These are phyloP conservation scores for Drosophila subquinaria DNA, from an alignment of 2,888 invertebrate species.

Conservation along the genomic window DNA sequence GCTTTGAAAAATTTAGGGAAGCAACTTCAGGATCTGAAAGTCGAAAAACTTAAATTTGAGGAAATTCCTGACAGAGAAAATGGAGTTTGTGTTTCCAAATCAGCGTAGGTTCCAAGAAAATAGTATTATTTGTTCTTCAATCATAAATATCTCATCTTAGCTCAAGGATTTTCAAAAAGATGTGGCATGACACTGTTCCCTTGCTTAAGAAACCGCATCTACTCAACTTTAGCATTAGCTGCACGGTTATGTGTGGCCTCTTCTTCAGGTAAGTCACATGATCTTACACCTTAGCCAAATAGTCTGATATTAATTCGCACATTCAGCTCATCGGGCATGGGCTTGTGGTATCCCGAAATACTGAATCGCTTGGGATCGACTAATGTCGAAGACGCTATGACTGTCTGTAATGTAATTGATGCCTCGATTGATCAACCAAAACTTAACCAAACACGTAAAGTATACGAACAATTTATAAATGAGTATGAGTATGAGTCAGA, in stretches of 20 bases:
- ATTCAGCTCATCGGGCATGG: slow-evolving; percentile 84
- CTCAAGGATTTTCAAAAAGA: slow-evolving; percentile 59
- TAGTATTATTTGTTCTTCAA: neutral
- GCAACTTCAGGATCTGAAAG: slow-evolving; percentile 66
- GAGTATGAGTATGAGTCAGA: neutral
- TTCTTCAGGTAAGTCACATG: slow-evolving; percentile 80
- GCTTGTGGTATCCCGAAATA: slow-evolving; percentile 85
- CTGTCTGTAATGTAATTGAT: slow-evolving; percentile 83
- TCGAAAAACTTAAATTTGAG: slow-evolving; percentile 71
- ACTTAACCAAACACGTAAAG: slow-evolving; percentile 24
- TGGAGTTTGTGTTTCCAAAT: slow-evolving; percentile 50
- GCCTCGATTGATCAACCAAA: slow-evolving; percentile 60
- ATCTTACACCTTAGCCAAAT: neutral
- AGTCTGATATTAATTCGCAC: neutral
- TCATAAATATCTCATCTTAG: slow-evolving; percentile 39
- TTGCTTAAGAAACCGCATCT: slow-evolving; percentile 81
- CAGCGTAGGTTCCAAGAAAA: slow-evolving; percentile 56
- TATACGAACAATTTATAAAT: slow-evolving; percentile 4
- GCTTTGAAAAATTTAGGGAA: slow-evolving; percentile 74
- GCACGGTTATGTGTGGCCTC: slow-evolving; percentile 83
- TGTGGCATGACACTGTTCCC: slow-evolving; percentile 83
- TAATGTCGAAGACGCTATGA: slow-evolving; percentile 61
- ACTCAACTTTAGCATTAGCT: slow-evolving; percentile 78
- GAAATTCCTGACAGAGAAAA: slow-evolving; percentile 38
- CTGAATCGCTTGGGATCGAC: slow-evolving; percentile 81